phyloP scores from a whole-genome alignment of 37 sponge, comb jelly and placozoan species.

The Ianthella basta region DNA sequence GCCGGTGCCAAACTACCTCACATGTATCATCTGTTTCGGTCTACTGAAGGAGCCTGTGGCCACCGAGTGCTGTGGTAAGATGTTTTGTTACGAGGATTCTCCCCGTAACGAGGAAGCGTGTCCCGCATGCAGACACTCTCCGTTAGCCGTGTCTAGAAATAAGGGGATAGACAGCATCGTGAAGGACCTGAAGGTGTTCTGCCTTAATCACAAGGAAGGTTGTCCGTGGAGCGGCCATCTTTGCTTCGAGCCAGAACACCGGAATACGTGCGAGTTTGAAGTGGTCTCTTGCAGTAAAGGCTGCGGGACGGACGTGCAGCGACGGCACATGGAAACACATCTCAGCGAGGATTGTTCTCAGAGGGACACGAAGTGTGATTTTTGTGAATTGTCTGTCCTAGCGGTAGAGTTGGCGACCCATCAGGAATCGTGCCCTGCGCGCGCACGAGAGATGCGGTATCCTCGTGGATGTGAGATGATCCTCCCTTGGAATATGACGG shows the following conservation, averaged over 20 bases:
- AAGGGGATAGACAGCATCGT: constrained; percentile 12
- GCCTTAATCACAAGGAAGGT: neutral
- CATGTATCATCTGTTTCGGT: constrained; percentile 1
- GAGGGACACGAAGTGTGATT: neutral
- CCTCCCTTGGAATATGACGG: neutral
- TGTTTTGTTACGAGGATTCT: neutral
- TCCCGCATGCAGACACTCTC: neutral
- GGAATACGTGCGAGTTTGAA: neutral
- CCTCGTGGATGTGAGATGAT: neutral
- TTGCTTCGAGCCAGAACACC: neutral
- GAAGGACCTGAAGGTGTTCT: constrained; percentile 11
- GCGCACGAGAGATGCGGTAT: neutral
- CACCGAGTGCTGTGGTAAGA: constrained; percentile 11
- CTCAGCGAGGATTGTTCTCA: neutral
- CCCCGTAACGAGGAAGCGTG: neutral
- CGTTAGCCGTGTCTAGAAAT: neutral
- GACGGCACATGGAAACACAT: neutral
- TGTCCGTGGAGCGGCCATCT: constrained; percentile 13
- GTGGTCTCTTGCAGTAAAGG: neutral
- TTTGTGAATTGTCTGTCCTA: neutral
- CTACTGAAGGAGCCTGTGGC: constrained; percentile 15
- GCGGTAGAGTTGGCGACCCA: neutral
- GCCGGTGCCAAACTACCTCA: constrained; percentile 9
- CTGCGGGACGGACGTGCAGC: neutral
- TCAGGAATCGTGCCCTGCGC: neutral